Conservation (phyloP, 2,888 invertebrate species). For the Drepana falcataria region DNA sequence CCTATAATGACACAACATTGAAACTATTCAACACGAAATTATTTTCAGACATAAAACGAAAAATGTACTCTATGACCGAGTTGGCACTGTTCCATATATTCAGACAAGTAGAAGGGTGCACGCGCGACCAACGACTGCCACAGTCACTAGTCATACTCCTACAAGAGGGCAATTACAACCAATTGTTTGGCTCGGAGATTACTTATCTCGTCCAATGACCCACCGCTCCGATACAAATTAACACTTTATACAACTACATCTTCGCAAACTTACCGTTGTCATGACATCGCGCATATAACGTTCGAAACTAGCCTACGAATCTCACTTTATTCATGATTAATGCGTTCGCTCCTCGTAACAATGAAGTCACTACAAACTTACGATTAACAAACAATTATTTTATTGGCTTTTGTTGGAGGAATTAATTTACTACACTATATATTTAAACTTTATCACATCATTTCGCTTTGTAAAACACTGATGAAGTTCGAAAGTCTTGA, state of each 20-base stretch:
- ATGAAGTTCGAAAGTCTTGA: background rate
- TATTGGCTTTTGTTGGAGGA: too few relatives aligned
- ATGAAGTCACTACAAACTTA: conserved; percentile 24
- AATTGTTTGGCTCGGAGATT: conserved; percentile 40
- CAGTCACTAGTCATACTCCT: conserved; percentile 11
- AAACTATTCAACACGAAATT: conserved; percentile 2
- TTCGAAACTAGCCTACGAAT: conserved; percentile 23
- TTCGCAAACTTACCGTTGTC: conserved; percentile 42
- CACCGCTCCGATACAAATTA: conserved; percentile 22
- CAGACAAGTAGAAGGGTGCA: conserved; percentile 20
- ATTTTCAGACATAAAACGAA: conserved; percentile 13
- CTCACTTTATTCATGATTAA: conserved; percentile 20
- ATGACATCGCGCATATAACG: conserved; percentile 42
- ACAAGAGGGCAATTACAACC: conserved; percentile 41
- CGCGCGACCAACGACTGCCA: conserved; percentile 20
- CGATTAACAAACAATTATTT: conserved; percentile 5
- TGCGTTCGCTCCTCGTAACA: conserved; percentile 20
- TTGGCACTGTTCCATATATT: conserved; percentile 66
- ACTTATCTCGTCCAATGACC: conserved; percentile 49
- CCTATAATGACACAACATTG: background rate
- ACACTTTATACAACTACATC: conserved; percentile 9
- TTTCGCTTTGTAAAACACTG: background rate
- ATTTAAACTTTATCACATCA: too few relatives aligned
- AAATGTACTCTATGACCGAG: conserved; percentile 43
- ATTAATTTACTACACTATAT: too few relatives aligned